These are phyloP conservation scores for Agelas oroides DNA, from an alignment of 37 sponge, comb jelly and placozoan species.

Conservation along the genomic window DNA sequence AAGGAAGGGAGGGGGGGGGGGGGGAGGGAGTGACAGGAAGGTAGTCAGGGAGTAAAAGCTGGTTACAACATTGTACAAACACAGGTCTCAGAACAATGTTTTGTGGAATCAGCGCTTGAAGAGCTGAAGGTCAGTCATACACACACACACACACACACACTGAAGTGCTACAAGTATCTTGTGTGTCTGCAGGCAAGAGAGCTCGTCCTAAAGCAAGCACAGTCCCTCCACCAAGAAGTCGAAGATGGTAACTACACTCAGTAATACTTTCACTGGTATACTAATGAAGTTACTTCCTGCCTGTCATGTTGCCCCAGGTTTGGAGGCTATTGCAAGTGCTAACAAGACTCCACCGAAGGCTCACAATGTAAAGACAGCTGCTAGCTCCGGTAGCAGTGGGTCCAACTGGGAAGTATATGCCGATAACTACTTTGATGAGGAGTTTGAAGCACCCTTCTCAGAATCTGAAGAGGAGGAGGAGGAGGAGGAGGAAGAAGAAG, in stretches of 20 bases:
- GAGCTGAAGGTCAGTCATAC: conserved; percentile 40
- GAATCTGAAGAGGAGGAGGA: conserved; percentile 41
- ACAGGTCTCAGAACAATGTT: conserved; percentile 67
- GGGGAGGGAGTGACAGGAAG: too few relatives aligned
- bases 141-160: neutral
- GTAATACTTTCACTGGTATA: too few relatives aligned
- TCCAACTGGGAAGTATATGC: neutral
- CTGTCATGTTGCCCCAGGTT: too few relatives aligned
- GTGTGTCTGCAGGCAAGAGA: conserved; percentile 10
- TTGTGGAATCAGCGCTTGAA: conserved; percentile 68
- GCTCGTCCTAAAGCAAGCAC: neutral
- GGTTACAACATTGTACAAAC: too few relatives aligned
- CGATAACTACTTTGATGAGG: conserved; percentile 23
- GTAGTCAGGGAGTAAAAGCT: too few relatives aligned
- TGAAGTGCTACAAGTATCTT: neutral
- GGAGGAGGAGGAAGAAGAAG: neutral
- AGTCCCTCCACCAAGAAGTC: neutral
- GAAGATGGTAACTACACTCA: too few relatives aligned
- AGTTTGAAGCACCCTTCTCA: conserved; percentile 55
- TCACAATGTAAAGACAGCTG: too few relatives aligned
- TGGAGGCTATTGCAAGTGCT: neutral
- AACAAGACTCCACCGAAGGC: too few relatives aligned
- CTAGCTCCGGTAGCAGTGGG: too few relatives aligned
- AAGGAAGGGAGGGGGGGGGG: too few relatives aligned
- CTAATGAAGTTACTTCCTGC: too few relatives aligned